Percentiles rank a stretch among this genome's conserved stretches.
Evolutionary conservation across 1,140 invertebrate species (phyloP).

Genomic region (Ctenoplectra terminalis): DNA sequence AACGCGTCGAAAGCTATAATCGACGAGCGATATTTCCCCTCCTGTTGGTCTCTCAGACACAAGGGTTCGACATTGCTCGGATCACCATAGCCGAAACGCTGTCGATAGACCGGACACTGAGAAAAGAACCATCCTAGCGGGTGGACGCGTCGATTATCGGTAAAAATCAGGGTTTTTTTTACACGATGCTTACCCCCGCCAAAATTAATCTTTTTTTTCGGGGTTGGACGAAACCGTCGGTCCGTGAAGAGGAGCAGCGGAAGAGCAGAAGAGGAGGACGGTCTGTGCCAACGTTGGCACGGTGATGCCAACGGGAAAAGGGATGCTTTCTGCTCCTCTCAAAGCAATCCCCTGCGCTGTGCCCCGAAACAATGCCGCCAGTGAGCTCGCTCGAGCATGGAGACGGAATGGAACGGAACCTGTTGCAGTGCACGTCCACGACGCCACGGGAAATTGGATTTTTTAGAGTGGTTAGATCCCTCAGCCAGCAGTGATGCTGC

Average conservation of each 20-base stretch:
- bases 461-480: constrained; percentile 51
- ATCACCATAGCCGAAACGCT: neutral
- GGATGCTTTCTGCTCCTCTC: constrained; percentile 44
- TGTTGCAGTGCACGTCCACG: constrained; percentile 57
- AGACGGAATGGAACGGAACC: constrained; percentile 63
- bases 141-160: constrained; percentile 63
- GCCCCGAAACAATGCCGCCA: constrained; percentile 63
- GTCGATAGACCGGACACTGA: neutral
- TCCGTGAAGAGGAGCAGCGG: constrained; percentile 38
- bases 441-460: constrained; percentile 68
- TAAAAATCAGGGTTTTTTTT: constrained; percentile 41
- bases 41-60: too few species aligned
- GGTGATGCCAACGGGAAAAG: constrained; percentile 21
- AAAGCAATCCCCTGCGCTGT: constrained; percentile 63
- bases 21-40: constrained; percentile 16
- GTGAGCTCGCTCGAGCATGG: constrained; percentile 48
- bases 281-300: neutral
- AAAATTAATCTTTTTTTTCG: constrained; percentile 54
- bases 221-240: constrained; percentile 19
- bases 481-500: neutral
- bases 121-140: constrained; percentile 54
- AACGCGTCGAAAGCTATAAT: constrained; percentile 4
- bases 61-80: too few species aligned
- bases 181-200: neutral
- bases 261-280: neutral